Conservation (phyloP, 2,113 vertebrate species). For the Tupaia chinensis region DNA sequence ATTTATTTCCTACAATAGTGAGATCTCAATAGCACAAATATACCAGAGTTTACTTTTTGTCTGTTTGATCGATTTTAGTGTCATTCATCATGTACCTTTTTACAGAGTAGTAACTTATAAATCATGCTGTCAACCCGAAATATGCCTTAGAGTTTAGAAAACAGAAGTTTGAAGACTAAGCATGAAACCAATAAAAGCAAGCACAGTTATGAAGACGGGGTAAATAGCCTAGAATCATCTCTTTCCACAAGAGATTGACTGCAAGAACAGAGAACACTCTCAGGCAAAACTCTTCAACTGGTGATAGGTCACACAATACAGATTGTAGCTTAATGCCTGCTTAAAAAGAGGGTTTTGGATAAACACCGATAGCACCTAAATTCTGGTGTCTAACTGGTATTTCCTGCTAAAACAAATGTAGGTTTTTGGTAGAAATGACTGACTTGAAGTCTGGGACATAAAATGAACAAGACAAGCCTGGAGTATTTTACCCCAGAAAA, state of each 20-base stretch:
- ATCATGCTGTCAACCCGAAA: not conserved
- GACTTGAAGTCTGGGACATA: not conserved
- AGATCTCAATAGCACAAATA: not conserved
- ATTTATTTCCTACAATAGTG: not conserved
- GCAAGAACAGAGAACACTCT: not conserved
- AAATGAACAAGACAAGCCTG: not conserved
- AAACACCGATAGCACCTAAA: not conserved
- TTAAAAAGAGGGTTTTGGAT: not conserved
- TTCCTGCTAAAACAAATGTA: not conserved
- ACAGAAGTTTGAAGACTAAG: constrained; percentile 5
- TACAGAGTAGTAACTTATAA: constrained; percentile 28
- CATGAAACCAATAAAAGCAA: constrained; percentile 56
- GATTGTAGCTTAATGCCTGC: not conserved
- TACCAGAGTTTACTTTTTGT: not conserved
- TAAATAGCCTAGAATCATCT: not conserved
- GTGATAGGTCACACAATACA: not conserved
- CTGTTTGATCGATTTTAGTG: not conserved
- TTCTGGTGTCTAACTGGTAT: constrained; percentile 48
- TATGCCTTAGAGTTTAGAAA: constrained; percentile 30
- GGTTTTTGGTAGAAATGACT: not conserved
- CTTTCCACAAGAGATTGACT: not conserved
- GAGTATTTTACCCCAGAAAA: not conserved
- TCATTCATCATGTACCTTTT: not conserved
- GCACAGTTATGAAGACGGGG: not conserved
- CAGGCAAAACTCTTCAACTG: not conserved